A percentile compares a stretch with the other conserved stretches of the same genome.
These are phyloP conservation scores for Lampropteryx suffumata DNA, from an alignment of 2,888 invertebrate species.

Conservation along the genomic window DNA sequence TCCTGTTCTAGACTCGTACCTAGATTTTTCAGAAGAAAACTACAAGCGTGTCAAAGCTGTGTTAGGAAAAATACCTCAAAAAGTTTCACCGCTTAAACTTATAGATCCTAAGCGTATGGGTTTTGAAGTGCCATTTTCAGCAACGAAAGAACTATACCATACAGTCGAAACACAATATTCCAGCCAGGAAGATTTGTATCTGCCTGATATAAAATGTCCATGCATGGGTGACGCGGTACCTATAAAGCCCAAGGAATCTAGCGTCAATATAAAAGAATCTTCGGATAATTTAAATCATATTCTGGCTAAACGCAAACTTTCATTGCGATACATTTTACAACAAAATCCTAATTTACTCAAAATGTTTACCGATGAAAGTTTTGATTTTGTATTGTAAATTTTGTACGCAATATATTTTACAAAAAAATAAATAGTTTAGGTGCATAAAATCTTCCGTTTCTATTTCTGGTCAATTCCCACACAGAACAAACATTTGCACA, in stretches of 20 bases:
- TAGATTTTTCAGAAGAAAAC: slow-evolving; percentile 68
- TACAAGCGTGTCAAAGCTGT: slow-evolving; percentile 57
- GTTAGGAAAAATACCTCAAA: slow-evolving; percentile 38
- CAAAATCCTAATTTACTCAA: slow-evolving; percentile 62
- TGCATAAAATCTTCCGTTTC: too few species aligned
- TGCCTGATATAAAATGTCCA: slow-evolving; percentile 44
- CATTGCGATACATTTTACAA: slow-evolving; percentile 52
- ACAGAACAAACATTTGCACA: too few species aligned
- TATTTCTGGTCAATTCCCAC: too few species aligned
- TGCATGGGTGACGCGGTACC: slow-evolving; percentile 41
- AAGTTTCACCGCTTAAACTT: slow-evolving; percentile 37
- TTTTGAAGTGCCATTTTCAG: slow-evolving; percentile 55
- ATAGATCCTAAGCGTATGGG: slow-evolving; percentile 50
- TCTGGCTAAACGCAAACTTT: slow-evolving; percentile 50
- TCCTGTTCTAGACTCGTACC: slow-evolving; percentile 53
- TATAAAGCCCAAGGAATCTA: slow-evolving; percentile 18
- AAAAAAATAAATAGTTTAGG: too few species aligned
- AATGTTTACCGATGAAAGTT: slow-evolving; percentile 67
- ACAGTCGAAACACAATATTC: slow-evolving; percentile 66
- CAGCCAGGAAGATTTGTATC: slow-evolving; percentile 56
- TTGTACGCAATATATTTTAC: neutral
- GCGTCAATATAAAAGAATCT: slow-evolving; percentile 26
- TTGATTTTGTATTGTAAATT: slow-evolving; percentile 50
- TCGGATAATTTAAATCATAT: slow-evolving; percentile 40
- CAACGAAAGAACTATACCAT: slow-evolving; percentile 53